Percentiles rank a stretch among this genome's conserved stretches.
These are phyloP conservation scores for Hecatera dysodea DNA, from an alignment of 2,888 invertebrate genomes.

Conservation along the genomic window DNA sequence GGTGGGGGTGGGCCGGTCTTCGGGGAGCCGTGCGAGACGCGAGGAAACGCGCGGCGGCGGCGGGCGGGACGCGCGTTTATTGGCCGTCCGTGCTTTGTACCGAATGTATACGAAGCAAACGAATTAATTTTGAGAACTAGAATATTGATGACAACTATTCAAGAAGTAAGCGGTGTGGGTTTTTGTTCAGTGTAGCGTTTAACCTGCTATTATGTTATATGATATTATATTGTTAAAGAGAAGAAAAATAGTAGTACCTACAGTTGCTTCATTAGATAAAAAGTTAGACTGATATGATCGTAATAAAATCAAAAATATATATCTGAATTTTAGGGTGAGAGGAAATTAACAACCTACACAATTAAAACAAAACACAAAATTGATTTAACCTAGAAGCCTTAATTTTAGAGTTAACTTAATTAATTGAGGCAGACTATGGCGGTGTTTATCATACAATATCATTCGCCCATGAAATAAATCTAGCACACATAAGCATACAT, in stretches of 20 bases:
- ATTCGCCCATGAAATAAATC: conserved; percentile 37
- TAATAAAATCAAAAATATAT: not conserved
- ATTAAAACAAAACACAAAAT: conserved; percentile 16
- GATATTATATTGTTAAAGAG: too few species aligned
- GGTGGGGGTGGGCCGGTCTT: conserved; percentile 79
- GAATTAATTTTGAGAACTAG: conserved; percentile 14
- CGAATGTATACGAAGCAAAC: conserved; percentile 38
- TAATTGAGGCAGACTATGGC: conserved; percentile 5
- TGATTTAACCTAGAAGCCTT: conserved; percentile 11
- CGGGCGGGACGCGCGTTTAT: conserved; percentile 75
- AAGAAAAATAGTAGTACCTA: not conserved
- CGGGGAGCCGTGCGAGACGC: conserved; percentile 80
- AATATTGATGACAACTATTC: conserved; percentile 11
- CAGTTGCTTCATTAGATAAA: not conserved
- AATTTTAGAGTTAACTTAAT: conserved; percentile 16
- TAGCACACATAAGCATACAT: conserved; percentile 46
- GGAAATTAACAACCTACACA: not conserved
- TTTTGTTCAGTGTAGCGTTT: not conserved
- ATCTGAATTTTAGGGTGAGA: not conserved
- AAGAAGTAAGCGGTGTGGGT: not conserved
- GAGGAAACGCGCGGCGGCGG: conserved; percentile 73
- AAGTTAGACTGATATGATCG: not conserved
- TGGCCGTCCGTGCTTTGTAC: conserved; percentile 60
- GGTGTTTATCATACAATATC: conserved; percentile 38
- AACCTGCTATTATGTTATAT: too few species aligned